A percentile compares a stretch with the other conserved stretches of the same genome.
phyloP scores from a whole-genome alignment of 1,140 invertebrate genomes.

The Tenebrio molitor region DNA sequence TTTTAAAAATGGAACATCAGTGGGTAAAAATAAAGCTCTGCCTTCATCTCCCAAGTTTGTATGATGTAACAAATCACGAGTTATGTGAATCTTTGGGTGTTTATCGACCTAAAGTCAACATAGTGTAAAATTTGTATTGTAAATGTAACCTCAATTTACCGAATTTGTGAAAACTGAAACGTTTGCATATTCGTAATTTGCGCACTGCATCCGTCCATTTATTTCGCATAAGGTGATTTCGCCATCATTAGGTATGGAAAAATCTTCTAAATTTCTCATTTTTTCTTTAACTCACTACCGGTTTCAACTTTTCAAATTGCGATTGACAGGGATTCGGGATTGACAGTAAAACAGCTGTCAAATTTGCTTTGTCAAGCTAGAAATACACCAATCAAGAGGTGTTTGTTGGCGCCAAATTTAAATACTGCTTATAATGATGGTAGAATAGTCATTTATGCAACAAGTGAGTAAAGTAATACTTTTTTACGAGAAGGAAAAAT shows the following conservation, averaged over 20 bases:
- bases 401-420: too few relatives aligned
- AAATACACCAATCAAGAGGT: too few relatives aligned
- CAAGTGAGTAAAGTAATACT: too few relatives aligned
- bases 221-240: slow-evolving; percentile 63
- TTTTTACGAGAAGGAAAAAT: too few relatives aligned
- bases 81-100: slow-evolving; percentile 64
- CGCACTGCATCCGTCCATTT: slow-evolving; percentile 61
- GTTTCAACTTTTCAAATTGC: slow-evolving; percentile 7
- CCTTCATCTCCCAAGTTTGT: slow-evolving; percentile 60
- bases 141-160: slow-evolving; percentile 54
- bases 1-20: slow-evolving; percentile 68
- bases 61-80: slow-evolving; percentile 60
- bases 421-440: too few relatives aligned
- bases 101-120: slow-evolving; percentile 59
- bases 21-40: slow-evolving; percentile 65
- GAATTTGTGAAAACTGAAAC: slow-evolving; percentile 60
- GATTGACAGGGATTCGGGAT: too few relatives aligned
- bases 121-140: background rate
- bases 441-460: too few relatives aligned
- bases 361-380: too few relatives aligned
- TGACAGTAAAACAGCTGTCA: too few relatives aligned
- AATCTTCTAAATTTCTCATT: slow-evolving; percentile 60
- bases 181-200: slow-evolving; percentile 59
- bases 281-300: slow-evolving; percentile 27
- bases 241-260: slow-evolving; percentile 55